Percentiles rank a stretch among this genome's conserved stretches.
phyloP scores from a whole-genome alignment of 2,888 invertebrate genomes.

The Electrophaes corylata region DNA sequence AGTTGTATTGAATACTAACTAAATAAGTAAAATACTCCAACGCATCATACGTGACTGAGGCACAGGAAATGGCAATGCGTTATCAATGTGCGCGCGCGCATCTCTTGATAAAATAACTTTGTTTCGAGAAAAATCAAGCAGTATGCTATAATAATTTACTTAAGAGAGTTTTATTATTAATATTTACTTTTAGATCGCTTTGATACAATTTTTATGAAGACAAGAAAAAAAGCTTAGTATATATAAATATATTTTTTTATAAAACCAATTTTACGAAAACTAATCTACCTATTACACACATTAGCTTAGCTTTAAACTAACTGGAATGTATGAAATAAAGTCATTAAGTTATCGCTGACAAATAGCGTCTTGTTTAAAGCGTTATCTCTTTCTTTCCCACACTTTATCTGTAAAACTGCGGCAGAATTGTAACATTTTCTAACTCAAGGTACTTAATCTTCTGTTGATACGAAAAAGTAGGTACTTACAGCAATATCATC shows the following conservation, averaged over 20 bases:
- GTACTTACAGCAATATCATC: background rate
- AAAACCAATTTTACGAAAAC: too few species aligned
- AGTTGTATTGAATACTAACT: background rate
- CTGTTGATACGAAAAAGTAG: background rate
- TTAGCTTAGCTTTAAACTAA: conserved; percentile 16
- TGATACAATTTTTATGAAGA: too few species aligned
- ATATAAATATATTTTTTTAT: too few species aligned
- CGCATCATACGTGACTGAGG: conserved; percentile 20
- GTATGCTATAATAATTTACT: too few species aligned
- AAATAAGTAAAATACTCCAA: conserved; percentile 1
- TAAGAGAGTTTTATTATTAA: too few species aligned
- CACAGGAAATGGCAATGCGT: conserved; percentile 31
- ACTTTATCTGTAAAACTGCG: conserved; percentile 12
- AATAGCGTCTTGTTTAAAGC: conserved; percentile 20
- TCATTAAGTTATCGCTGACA: conserved; percentile 23
- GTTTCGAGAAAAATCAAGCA: conserved; percentile 5
- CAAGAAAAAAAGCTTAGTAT: too few species aligned
- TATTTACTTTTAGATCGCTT: too few species aligned
- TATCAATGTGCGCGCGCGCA: conserved; percentile 34
- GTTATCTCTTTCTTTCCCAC: conserved; percentile 21
- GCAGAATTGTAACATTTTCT: conserved; percentile 9
- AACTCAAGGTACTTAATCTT: conserved; percentile 8
- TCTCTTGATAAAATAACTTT: conserved; percentile 18
- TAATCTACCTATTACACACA: background rate
- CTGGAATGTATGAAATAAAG: conserved; percentile 12